phyloP scores from a whole-genome alignment of 2,888 invertebrate species.

The Pasiphila rectangulata region DNA sequence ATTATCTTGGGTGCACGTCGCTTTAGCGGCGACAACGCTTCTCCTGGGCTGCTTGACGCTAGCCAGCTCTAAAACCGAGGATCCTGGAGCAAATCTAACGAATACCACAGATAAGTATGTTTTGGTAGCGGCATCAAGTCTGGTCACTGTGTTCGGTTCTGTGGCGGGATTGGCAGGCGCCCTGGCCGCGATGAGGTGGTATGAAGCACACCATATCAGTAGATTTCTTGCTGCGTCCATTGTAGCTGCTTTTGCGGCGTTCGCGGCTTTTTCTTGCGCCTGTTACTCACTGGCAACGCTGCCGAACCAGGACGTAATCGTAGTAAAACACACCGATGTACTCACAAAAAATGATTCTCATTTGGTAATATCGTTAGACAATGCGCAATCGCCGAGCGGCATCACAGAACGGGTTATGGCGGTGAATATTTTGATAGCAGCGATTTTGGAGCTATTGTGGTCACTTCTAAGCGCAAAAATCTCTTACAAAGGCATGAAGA shows the following conservation, averaged over 20 bases:
- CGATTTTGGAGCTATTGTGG: slow-evolving; percentile 81
- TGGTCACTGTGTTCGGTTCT: background rate
- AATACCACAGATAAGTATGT: slow-evolving; percentile 25
- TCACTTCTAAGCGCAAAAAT: slow-evolving; percentile 81
- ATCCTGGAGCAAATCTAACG: too few species aligned
- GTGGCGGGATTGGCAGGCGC: background rate
- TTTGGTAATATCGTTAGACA: slow-evolving; percentile 56
- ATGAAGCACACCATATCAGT: background rate
- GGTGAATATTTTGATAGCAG: slow-evolving; percentile 81
- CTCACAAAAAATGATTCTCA: slow-evolving; percentile 63
- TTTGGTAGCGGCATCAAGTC: background rate
- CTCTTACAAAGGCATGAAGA: slow-evolving; percentile 82
- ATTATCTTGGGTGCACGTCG: slow-evolving; percentile 82
- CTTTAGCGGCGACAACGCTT: slow-evolving; percentile 80
- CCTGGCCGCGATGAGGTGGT: background rate
- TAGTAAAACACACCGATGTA: slow-evolving; percentile 62
- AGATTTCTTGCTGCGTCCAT: background rate
- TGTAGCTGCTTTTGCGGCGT: slow-evolving; percentile 39
- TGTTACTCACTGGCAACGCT: slow-evolving; percentile 45
- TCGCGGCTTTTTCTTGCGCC: slow-evolving; percentile 65
- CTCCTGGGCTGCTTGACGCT: slow-evolving; percentile 79
- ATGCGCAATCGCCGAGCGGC: slow-evolving; percentile 47
- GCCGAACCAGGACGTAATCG: slow-evolving; percentile 47
- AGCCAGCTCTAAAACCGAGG: slow-evolving; percentile 51
- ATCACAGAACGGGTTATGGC: slow-evolving; percentile 75